Percentiles rank a stretch among this genome's conserved stretches.
phyloP scores from a whole-genome alignment of 2,113 vertebrate species.

The Tichodroma muraria region DNA sequence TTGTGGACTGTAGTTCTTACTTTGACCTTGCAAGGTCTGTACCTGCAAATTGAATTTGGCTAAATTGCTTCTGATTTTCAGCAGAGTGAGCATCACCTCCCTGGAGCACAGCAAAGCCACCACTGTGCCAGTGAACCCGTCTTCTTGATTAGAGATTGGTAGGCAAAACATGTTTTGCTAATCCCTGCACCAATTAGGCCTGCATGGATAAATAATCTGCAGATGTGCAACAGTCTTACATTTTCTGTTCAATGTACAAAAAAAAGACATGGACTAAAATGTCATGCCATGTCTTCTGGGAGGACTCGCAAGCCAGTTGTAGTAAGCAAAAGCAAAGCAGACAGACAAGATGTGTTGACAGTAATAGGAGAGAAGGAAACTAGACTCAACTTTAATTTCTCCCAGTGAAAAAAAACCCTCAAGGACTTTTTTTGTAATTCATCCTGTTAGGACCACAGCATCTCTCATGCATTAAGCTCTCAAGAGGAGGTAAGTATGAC shows the following conservation, averaged over 20 bases:
- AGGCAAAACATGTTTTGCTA: slow-evolving; percentile 20
- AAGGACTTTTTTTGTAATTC: neutral
- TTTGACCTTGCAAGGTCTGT: slow-evolving; percentile 21
- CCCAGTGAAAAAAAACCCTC: neutral
- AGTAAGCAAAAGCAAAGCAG: neutral
- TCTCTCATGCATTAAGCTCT: neutral
- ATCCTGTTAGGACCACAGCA: neutral
- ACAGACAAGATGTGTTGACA: neutral
- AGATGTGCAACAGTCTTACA: neutral
- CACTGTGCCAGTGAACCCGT: neutral
- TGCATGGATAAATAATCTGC: slow-evolving; percentile 12
- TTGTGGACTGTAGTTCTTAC: neutral
- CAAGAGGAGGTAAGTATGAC: neutral
- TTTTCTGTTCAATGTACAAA: neutral
- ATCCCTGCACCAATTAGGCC: neutral
- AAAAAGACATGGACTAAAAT: neutral
- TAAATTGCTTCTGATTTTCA: slow-evolving; percentile 26
- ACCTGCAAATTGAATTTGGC: slow-evolving; percentile 33
- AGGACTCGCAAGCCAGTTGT: neutral
- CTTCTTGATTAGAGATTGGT: slow-evolving; percentile 26
- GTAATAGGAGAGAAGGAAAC: neutral
- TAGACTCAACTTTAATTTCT: neutral
- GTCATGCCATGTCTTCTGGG: neutral
- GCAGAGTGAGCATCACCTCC: neutral
- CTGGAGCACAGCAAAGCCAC: neutral